A percentile compares a stretch with the other conserved stretches of the same genome.
phyloP scores from a whole-genome alignment of 2,888 invertebrate genomes.

The Holacanthella duospinosa region DNA sequence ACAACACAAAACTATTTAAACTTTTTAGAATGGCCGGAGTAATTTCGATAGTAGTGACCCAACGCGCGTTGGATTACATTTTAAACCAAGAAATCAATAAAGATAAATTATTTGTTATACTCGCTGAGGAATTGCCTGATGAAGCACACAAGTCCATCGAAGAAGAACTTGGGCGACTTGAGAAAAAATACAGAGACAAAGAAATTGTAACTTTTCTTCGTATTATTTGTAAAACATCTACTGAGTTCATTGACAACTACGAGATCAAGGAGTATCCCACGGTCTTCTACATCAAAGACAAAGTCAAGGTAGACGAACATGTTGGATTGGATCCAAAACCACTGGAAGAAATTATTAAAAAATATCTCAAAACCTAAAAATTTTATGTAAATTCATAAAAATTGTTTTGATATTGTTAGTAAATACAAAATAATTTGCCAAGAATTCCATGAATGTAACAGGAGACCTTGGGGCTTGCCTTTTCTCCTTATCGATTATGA shows the following conservation, averaged over 20 bases:
- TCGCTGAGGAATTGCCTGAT: background rate
- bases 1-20: background rate
- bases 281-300: background rate
- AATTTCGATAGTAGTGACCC: background rate
- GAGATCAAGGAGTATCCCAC: background rate
- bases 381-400: no score
- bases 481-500: no score
- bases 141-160: background rate
- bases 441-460: no score
- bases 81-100: background rate
- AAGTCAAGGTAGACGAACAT: slow-evolving; percentile 1
- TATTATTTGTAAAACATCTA: background rate
- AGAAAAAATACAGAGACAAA: background rate
- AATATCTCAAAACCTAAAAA: background rate
- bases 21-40: background rate
- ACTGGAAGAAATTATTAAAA: background rate
- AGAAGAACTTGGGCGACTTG: background rate
- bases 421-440: no score
- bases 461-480: no score
- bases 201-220: background rate
- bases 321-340: background rate
- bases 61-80: background rate
- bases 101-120: background rate
- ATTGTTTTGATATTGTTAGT: no score
- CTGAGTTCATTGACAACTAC: slow-evolving; percentile 1